Base-by-base conservation (phyloP, 2,113 vertebrate species). In the Anser cygnoides region DNA sequence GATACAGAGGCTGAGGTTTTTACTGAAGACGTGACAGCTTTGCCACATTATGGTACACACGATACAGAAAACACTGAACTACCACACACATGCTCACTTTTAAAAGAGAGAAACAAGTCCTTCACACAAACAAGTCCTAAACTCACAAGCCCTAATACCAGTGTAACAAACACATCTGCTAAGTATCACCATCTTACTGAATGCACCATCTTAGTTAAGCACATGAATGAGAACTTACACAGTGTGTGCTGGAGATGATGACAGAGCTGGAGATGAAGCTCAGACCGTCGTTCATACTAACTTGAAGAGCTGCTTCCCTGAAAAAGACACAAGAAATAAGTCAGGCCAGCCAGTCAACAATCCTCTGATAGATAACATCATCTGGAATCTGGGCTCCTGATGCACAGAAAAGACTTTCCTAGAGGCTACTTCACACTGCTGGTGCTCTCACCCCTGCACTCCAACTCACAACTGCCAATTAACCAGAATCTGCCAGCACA, bases 261-360 rank as follows among this genome's bases (percentile, higher is more conserved):
- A 99, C 99, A 0, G 99, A 99, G 61, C 99, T 99, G 68, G 99
- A 99, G 98, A 99, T 99, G 98, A 99, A 99, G 91, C 99, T 99
- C 84, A 99, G 98, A 5, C 99, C 99, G 26, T 99, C 99, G 0
- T 99, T 99, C 99, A 99, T 99, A 85, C 99, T 99, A 97, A 99
- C 99, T 41, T 99, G 99, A 54, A 99, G 99, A 43, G 99, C 99
- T 12, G 99, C 99, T 93, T 98, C 97, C 98, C 98, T 98, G 96
- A 11, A 95, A 96, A 46, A 92, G 67, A 44, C 9, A 25, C 7
- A 46, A 73, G 10, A 44, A 28, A 33, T 6, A n/a, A 54, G 26
- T 93, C 59, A 92, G 72, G 18, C 13, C 41, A 81, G 39, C 6
- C 10, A 37, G 22, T 16, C 8, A 46, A 28, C 55, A 57, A 9